Conservation (phyloP, 2,888 invertebrate species). For the Lycocerus yunnanus region DNA sequence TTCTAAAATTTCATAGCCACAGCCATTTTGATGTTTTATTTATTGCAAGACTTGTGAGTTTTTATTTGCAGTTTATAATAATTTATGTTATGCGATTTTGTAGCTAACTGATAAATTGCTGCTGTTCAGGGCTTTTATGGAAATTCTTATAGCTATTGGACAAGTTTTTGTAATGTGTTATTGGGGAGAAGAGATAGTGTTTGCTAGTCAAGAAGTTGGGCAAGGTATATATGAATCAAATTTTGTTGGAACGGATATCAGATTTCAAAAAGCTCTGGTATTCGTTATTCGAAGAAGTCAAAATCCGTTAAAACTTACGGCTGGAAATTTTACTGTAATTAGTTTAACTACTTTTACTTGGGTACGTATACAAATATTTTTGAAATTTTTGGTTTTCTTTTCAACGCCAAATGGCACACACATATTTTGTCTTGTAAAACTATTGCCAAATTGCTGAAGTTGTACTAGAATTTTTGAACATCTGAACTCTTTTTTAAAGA, state of each 20-base stretch:
- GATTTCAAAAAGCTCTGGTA: slow-evolving; percentile 5
- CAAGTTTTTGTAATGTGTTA: background rate
- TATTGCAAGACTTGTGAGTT: no score
- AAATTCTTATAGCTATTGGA: background rate
- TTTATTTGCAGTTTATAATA: no score
- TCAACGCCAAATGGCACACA: no score
- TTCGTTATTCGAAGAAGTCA: slow-evolving; percentile 6
- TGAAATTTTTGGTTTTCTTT: no score
- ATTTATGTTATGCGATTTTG: no score
- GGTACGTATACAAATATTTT: slow-evolving; percentile 3
- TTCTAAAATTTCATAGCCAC: no score
- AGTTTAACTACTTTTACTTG: slow-evolving; percentile 10
- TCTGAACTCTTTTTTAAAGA: no score
- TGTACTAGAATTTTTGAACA: no score
- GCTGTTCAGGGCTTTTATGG: background rate
- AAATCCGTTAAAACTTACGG: background rate
- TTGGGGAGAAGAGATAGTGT: slow-evolving; percentile 6
- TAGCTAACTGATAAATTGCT: background rate
- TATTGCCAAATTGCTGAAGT: no score
- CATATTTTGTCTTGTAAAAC: no score
- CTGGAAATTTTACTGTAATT: slow-evolving; percentile 13
- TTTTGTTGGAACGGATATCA: slow-evolving; percentile 11
- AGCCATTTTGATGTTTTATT: no score
- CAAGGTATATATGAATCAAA: background rate
- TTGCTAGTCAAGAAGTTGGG: slow-evolving; percentile 2